Evolutionary conservation across 1,140 invertebrate species (phyloP).

Genomic region (Tyrophagus putrescentiae): DNA sequence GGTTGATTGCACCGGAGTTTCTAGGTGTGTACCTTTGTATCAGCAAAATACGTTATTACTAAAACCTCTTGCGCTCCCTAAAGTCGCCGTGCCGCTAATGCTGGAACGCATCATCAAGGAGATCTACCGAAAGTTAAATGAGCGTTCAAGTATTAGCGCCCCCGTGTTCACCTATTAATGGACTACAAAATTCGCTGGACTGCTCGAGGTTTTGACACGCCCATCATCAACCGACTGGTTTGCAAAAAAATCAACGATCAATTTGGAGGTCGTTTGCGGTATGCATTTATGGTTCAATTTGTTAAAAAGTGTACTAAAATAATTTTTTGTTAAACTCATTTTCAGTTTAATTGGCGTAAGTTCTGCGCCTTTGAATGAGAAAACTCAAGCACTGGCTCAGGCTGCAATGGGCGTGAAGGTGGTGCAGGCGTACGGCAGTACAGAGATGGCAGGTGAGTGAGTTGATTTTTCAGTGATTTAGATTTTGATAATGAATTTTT

Average conservation of each 20-base stretch:
- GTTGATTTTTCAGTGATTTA: conserved; percentile 32
- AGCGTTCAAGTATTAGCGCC: neutral
- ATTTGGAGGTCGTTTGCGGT: conserved; percentile 66
- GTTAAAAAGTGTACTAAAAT: too few relatives aligned
- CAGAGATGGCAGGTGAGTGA: conserved; percentile 63
- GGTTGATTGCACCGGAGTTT: conserved; percentile 52
- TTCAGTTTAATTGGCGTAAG: conserved; percentile 74
- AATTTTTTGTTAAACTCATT: too few relatives aligned
- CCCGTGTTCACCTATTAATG: conserved; percentile 20
- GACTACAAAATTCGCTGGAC: conserved; percentile 21
- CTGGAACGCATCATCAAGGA: conserved; percentile 35
- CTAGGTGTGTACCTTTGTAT: too few relatives aligned
- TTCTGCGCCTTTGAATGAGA: conserved; percentile 81
- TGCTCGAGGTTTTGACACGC: conserved; percentile 17
- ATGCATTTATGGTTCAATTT: too few relatives aligned
- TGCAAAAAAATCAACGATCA: conserved; percentile 50
- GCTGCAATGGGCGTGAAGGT: conserved; percentile 77
- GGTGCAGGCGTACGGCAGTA: conserved; percentile 78
- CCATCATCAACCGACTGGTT: conserved; percentile 20
- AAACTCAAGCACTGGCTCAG: conserved; percentile 87
- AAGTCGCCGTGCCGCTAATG: conserved; percentile 70
- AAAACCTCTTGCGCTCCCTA: too few relatives aligned
- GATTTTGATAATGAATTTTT: conserved; percentile 90
- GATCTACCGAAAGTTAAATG: conserved; percentile 36
- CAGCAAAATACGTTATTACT: too few relatives aligned